Percentiles rank a stretch among this genome's conserved stretches.
Conservation (phyloP, 2,113 vertebrate species). For the Anguilla japonica region DNA sequence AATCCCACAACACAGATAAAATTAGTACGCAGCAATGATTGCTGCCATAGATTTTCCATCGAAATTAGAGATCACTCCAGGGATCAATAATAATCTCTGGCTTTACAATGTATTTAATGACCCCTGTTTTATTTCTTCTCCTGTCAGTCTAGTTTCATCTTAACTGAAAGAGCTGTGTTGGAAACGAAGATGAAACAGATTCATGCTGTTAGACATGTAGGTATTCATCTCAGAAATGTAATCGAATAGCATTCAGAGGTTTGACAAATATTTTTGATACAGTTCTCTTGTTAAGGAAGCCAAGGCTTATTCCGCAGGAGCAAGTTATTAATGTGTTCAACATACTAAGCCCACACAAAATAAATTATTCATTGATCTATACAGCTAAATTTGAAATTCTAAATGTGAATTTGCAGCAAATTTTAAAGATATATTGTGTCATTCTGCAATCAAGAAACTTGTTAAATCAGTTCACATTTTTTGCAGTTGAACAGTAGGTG, state of each 20-base stretch:
- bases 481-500: too few relatives aligned
- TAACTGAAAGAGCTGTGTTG: conserved; percentile 66
- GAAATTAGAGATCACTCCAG: conserved; percentile 75
- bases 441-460: too few relatives aligned
- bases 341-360: too few relatives aligned
- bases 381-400: too few relatives aligned
- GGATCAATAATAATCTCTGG: conserved; percentile 80
- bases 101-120: conserved; percentile 75
- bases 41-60: conserved; percentile 75
- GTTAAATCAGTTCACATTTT: too few relatives aligned
- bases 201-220: conserved; percentile 46
- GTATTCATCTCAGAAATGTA: conserved; percentile 56
- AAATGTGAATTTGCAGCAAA: too few relatives aligned
- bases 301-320: too few relatives aligned
- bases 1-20: not conserved
- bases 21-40: conserved; percentile 68
- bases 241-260: not conserved
- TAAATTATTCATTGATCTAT: too few relatives aligned
- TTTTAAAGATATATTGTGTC: too few relatives aligned
- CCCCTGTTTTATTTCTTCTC: conserved; percentile 72
- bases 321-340: too few relatives aligned
- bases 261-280: not conserved
- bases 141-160: conserved; percentile 72
- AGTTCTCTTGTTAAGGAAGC: not conserved
- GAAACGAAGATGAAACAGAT: conserved; percentile 68